phyloP scores from a whole-genome alignment of 2,888 invertebrate genomes.

The Byasa hedistus region DNA sequence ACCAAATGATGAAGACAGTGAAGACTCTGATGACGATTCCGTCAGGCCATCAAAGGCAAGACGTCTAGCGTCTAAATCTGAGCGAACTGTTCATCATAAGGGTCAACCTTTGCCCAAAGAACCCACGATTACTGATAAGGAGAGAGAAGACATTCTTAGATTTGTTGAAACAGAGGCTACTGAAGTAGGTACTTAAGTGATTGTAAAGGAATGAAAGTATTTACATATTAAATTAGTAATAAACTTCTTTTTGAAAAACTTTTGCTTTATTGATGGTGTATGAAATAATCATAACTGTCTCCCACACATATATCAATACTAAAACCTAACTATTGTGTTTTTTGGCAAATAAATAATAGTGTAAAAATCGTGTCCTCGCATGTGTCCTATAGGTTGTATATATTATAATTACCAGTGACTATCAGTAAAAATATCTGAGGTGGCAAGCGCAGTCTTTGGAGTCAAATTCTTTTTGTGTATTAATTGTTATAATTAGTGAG shows the following conservation, averaged over 20 bases:
- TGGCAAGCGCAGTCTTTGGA: too few species aligned
- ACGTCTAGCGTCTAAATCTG: conserved; percentile 77
- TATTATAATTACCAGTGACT: too few species aligned
- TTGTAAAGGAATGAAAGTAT: background rate
- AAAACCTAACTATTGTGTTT: too few species aligned
- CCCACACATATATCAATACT: too few species aligned
- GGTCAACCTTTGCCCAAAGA: conserved; percentile 78
- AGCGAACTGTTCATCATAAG: conserved; percentile 56
- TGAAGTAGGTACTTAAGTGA: conserved; percentile 70
- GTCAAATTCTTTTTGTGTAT: too few species aligned
- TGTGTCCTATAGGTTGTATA: too few species aligned
- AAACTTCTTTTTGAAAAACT: background rate
- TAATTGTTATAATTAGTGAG: too few species aligned
- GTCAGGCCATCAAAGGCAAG: conserved; percentile 82
- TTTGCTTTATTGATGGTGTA: too few species aligned
- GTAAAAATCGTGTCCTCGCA: too few species aligned
- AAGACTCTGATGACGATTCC: conserved; percentile 82
- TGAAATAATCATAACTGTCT: too few species aligned
- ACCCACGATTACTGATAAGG: conserved; percentile 84
- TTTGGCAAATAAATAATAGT: too few species aligned
- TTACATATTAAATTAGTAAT: background rate
- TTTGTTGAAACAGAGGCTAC: conserved; percentile 91
- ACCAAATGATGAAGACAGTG: conserved; percentile 83
- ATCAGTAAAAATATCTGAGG: too few species aligned
- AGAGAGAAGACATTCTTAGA: conserved; percentile 88